Evolutionary conservation across 2,888 invertebrate genomes (phyloP).

Genomic region (Scotopteryx bipunctaria): DNA sequence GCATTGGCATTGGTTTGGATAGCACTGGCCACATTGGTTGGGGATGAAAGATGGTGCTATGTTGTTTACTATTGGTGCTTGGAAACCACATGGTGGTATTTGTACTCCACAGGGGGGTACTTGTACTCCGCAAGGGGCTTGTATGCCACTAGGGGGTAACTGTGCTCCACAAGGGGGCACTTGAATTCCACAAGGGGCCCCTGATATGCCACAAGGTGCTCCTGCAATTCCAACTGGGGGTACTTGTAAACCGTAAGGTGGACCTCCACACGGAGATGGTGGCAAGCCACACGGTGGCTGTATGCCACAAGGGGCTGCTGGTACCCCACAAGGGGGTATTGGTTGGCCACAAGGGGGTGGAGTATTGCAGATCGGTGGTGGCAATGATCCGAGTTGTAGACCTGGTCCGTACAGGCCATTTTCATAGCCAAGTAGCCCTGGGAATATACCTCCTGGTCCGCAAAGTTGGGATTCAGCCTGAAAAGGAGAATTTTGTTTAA

Average conservation of each 20-base stretch:
- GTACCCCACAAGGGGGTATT: not conserved
- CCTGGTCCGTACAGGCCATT: slow-evolving; percentile 17
- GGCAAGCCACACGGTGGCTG: not conserved
- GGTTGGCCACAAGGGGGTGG: not conserved
- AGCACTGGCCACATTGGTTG: not conserved
- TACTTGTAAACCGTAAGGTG: not conserved
- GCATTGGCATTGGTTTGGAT: slow-evolving; percentile 10
- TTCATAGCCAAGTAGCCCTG: slow-evolving; percentile 11
- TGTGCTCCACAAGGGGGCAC: not conserved
- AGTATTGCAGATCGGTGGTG: not conserved
- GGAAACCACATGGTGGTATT: not conserved
- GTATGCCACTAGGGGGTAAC: not conserved
- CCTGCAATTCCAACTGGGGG: not conserved
- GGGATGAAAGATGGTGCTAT: slow-evolving; percentile 16
- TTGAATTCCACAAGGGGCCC: slow-evolving; percentile 1
- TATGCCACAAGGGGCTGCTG: not conserved
- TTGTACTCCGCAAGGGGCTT: slow-evolving; percentile 4
- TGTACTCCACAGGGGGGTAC: slow-evolving; percentile 4
- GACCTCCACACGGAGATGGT: not conserved
- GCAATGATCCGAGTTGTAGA: slow-evolving; percentile 2
- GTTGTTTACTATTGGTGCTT: slow-evolving; percentile 18
- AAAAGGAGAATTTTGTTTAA: slow-evolving; percentile 21
- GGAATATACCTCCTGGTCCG: slow-evolving; percentile 13
- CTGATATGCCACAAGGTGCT: not conserved
- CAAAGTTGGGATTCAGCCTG: slow-evolving; percentile 38